Conservation (phyloP, 2,888 invertebrate genomes). For the Perdita meconis region DNA sequence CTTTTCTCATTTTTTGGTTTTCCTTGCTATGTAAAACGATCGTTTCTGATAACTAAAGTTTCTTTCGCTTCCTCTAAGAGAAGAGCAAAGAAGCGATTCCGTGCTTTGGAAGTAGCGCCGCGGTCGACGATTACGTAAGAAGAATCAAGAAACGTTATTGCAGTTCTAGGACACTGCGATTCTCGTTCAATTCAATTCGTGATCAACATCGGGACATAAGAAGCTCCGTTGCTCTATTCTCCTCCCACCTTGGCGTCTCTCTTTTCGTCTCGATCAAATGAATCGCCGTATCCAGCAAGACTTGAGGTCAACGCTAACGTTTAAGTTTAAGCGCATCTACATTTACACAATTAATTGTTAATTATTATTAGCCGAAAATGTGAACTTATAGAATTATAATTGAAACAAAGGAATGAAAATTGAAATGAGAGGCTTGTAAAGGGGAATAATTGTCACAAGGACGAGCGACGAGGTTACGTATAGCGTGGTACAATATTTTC, state of each 20-base stretch:
- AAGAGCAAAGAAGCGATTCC: neutral
- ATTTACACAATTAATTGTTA: constrained; percentile 15
- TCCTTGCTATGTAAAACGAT: neutral
- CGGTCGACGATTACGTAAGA: constrained; percentile 29
- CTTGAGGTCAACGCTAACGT: constrained; percentile 42
- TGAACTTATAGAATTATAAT: too few species aligned
- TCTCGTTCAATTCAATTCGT: constrained; percentile 58
- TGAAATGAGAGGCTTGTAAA: constrained; percentile 1
- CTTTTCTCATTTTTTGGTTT: neutral
- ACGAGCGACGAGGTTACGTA: neutral
- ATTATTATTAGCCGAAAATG: too few species aligned
- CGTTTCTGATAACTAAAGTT: too few species aligned
- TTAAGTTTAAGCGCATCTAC: too few species aligned
- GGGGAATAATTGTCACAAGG: neutral
- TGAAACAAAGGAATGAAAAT: neutral
- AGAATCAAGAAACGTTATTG: constrained; percentile 53
- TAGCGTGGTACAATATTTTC: constrained; percentile 40
- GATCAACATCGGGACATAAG: constrained; percentile 34
- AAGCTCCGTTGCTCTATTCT: too few species aligned
- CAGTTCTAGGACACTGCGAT: constrained; percentile 63
- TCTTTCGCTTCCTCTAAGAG: too few species aligned
- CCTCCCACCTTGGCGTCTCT: neutral
- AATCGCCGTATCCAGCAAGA: constrained; percentile 8
- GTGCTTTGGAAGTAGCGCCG: neutral
- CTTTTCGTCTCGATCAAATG: neutral